Evolutionary conservation across 2,797 vertebrate species (phyloP), one percentile per base, ranked within the genome.

Genomic region (Paratrypauchen microcephalus): DNA sequence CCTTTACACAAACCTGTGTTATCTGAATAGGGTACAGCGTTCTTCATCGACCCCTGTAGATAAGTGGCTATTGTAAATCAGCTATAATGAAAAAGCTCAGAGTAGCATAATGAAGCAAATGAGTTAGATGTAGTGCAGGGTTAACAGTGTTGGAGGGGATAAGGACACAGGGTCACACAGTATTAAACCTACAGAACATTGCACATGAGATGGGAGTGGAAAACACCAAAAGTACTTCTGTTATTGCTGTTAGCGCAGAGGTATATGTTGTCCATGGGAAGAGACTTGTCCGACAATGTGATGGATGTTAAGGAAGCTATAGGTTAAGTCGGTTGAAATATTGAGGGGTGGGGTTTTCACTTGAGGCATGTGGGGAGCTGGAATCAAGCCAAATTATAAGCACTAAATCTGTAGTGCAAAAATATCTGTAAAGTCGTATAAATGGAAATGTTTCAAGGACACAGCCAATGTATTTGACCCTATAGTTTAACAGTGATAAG

Each of bases 71-170:
- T 72, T 47, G 73, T 78, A 81, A 87, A 84, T 85, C 84, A 84
- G 56, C 5, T 63, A 73, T 83, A 76, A 87, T 88, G 70, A 75
- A 84, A 84, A 74, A 67, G 69, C 59, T 75, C 71, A 6, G 15
- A 45, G 72, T 64, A 47, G 69, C 71, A 66, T 84, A 83, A 82
- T 54, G 69, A 66, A 73, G 1, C 66, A 80, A 87, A 87, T 87
- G 84, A 84, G 67, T 68, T 73, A 70, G 75, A 79, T 79, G 80
- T 71, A 67, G 65, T 63, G 64, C 59, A 69, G 48, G 63, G 63
- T 39, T 26, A 3, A 52, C 67, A 2, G 68, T 68, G 70, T 66
- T 13, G 41, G 41, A 55, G 68, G 36, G 64, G 23, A 5, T n/a
- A 50, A 65, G 68, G 64, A 77, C 66, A 60, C 24, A 32, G 77